Evolutionary conservation across 1,140 invertebrate species (phyloP).

Genomic region (Cotesia typhae): DNA sequence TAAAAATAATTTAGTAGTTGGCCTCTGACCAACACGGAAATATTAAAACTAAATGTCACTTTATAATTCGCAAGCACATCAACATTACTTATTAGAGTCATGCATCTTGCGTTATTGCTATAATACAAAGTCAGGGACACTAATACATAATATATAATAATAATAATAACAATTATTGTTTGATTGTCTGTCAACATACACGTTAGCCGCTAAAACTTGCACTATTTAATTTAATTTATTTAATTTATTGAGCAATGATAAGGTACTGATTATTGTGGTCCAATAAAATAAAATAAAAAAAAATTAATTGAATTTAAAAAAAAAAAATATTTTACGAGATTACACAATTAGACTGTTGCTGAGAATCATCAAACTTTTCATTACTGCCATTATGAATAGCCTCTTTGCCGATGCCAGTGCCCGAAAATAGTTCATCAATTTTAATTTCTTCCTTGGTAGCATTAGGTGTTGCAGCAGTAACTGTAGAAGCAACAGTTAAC

Average conservation of each 20-base stretch:
- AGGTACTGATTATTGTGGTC: not conserved
- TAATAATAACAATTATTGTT: too few relatives aligned
- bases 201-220: not conserved
- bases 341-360: too few relatives aligned
- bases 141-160: not conserved
- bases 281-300: not conserved
- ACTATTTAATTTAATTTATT: not conserved
- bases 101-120: constrained; percentile 24
- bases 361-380: too few relatives aligned
- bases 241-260: constrained; percentile 9
- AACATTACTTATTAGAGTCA: not conserved
- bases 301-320: too few relatives aligned
- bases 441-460: constrained; percentile 25
- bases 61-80: constrained; percentile 7
- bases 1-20: not conserved
- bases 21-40: constrained; percentile 23
- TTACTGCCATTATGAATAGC: too few relatives aligned
- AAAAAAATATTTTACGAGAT: too few relatives aligned
- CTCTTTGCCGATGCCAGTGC: too few relatives aligned
- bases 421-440: too few relatives aligned
- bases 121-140: constrained; percentile 31
- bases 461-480: constrained; percentile 50
- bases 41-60: constrained; percentile 25
- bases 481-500: constrained; percentile 52
- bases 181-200: not conserved